phyloP scores from a whole-genome alignment of 2,797 vertebrate species.

The Steatocranus sp. region DNA sequence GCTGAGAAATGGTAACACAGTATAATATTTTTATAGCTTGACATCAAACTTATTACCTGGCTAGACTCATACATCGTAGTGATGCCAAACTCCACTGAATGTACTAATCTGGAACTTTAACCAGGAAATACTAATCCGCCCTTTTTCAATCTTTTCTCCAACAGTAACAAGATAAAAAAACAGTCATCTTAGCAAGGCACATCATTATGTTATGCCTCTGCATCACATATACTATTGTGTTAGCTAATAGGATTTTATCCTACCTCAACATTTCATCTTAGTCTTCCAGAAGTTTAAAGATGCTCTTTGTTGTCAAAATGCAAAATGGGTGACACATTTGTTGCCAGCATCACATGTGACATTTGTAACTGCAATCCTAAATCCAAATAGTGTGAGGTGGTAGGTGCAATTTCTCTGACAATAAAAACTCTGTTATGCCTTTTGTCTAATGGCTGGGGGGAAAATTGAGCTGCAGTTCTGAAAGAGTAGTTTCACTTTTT shows the following conservation, averaged over 20 bases:
- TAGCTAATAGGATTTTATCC: neutral
- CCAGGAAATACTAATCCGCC: fast-evolving
- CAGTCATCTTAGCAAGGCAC: neutral
- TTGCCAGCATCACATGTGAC: neutral
- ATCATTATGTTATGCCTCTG: fast-evolving
- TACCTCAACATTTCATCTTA: neutral
- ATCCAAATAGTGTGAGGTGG: neutral
- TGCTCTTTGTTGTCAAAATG: neutral
- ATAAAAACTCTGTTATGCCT: neutral
- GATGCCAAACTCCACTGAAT: neutral
- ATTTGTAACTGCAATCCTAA: neutral
- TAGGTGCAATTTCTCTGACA: neutral
- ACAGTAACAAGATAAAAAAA: neutral
- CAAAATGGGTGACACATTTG: neutral
- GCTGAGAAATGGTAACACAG: neutral
- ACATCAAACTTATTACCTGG: neutral
- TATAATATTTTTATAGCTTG: neutral
- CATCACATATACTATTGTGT: neutral
- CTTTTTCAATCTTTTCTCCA: neutral
- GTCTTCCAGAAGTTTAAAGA: neutral
- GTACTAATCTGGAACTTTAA: neutral
- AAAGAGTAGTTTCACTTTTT: conserved; percentile 17
- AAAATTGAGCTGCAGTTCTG: conserved; percentile 24
- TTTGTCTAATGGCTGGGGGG: neutral
- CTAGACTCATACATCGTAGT: neutral